phyloP scores from a whole-genome alignment of 1,140 invertebrate genomes.

The Augochlora pura region DNA sequence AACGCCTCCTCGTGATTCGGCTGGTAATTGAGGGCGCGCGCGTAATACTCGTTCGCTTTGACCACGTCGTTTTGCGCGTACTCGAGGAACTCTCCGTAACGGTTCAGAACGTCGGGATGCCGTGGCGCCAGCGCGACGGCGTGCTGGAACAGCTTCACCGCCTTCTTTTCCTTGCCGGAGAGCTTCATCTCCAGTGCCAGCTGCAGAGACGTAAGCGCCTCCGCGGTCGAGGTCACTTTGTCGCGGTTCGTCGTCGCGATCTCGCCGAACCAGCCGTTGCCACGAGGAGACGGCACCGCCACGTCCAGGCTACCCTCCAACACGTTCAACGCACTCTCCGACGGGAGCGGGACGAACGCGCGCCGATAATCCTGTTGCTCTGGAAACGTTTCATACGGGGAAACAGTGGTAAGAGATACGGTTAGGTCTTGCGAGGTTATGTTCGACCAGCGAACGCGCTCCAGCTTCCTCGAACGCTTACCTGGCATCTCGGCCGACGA shows the following conservation, averaged over 20 bases:
- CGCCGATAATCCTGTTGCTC: conserved; percentile 29
- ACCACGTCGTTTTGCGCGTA: conserved; percentile 92
- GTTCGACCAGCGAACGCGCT: background rate
- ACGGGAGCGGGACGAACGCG: conserved; percentile 68
- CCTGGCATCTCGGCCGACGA: conserved; percentile 47
- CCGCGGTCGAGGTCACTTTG: conserved; percentile 79
- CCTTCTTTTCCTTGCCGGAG: conserved; percentile 91
- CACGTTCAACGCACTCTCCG: conserved; percentile 66
- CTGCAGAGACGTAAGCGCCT: conserved; percentile 91
- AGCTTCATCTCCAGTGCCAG: conserved; percentile 92
- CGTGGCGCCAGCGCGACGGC: conserved; percentile 93
- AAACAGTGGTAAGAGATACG: no score
- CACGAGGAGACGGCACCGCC: conserved; percentile 40
- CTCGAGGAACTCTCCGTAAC: conserved; percentile 97
- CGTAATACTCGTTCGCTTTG: conserved; percentile 90
- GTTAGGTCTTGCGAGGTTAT: background rate
- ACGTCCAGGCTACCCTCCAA: conserved; percentile 69
- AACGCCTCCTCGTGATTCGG: conserved; percentile 91
- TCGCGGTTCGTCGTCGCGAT: conserved; percentile 19
- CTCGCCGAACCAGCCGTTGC: conserved; percentile 50
- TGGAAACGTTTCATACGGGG: background rate
- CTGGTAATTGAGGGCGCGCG: conserved; percentile 88
- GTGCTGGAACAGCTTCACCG: conserved; percentile 93
- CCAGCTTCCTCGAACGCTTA: conserved; percentile 25
- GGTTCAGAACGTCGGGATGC: conserved; percentile 94